Percentiles rank a stretch among this genome's conserved stretches.
phyloP scores from a whole-genome alignment of 2,113 vertebrate species.

The Entelurus aequoreus region DNA sequence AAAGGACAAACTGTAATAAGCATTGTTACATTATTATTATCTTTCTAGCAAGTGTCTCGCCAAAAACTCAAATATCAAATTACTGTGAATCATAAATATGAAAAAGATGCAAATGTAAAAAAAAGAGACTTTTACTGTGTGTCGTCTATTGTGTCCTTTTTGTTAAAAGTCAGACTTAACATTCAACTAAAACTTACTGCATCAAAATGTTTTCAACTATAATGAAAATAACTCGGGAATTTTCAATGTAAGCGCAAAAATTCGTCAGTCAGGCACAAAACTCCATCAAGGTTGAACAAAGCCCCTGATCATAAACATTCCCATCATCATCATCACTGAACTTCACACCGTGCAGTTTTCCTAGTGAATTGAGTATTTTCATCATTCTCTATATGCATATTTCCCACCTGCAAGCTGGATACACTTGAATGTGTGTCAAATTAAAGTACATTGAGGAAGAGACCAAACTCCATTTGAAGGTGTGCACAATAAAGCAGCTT shows the following conservation, averaged over 20 bases:
- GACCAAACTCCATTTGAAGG: no score
- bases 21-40: constrained; percentile 16
- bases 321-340: no score
- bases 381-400: no score
- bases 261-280: background rate
- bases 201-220: no score
- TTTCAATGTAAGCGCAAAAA: background rate
- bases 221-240: background rate
- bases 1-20: constrained; percentile 24
- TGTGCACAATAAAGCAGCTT: no score
- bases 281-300: background rate
- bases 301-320: no score
- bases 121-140: constrained; percentile 12
- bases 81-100: background rate
- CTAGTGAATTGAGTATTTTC: no score
- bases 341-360: no score
- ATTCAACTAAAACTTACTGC: constrained; percentile 1
- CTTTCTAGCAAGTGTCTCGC: constrained; percentile 2
- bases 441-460: no score
- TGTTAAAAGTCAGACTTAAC: constrained; percentile 2
- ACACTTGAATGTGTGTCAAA: no score
- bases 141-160: constrained; percentile 17
- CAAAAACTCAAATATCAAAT: background rate
- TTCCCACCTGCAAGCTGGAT: no score
- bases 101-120: constrained; percentile 15